Evolutionary conservation across 2,888 invertebrate species (phyloP), one percentile per base, ranked within the genome.

Genomic region (Nipponacmea schrenckii): DNA sequence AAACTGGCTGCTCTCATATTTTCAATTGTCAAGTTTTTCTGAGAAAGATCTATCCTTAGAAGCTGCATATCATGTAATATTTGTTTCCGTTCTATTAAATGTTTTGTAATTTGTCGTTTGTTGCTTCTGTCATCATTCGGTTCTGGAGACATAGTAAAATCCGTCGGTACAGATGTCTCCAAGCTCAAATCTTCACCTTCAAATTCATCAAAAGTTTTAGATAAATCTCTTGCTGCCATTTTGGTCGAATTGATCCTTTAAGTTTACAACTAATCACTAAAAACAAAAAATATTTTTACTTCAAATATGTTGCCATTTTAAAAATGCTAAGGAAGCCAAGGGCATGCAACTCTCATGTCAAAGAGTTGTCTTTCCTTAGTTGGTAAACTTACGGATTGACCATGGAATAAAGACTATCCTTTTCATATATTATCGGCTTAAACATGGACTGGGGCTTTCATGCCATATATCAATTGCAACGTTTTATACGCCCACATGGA

Each of bases 11-110:
- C 85, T 79, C 88, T 89, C 77, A 88, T 75, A 76, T 87, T 88
- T 71, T 89, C 88, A 39, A 89, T 77, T 24, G 85, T 79, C 67
- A 89, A 77, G 71, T 85, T 84, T 74, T 88, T 89, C 72, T 89
- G 88, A 5, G 87, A 87, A 39, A 88, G 75, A 77, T 89, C 88
- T 67, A 89, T 89, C 74, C 87, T 87, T 12, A 88, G 77, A n/a
- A 89, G 74, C 70, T 89, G 89, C 50, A 89, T 69, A 73, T 89
- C 88, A 73, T 89, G 89, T 20, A 84, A 68, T 14, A 88, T 78
- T 73, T 89, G 88, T 76, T 89, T 89, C 69, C 84, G 78, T 76
- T 89, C 89, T 24, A 87, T 83, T 14, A 87, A 75, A 69, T 88
- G 87, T 75, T 82, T 85, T 10, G 86, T 83, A 24, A 87, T 81